Evolutionary conservation across 2,888 invertebrate species (phyloP).

Genomic region (Argyresthia goedartella): DNA sequence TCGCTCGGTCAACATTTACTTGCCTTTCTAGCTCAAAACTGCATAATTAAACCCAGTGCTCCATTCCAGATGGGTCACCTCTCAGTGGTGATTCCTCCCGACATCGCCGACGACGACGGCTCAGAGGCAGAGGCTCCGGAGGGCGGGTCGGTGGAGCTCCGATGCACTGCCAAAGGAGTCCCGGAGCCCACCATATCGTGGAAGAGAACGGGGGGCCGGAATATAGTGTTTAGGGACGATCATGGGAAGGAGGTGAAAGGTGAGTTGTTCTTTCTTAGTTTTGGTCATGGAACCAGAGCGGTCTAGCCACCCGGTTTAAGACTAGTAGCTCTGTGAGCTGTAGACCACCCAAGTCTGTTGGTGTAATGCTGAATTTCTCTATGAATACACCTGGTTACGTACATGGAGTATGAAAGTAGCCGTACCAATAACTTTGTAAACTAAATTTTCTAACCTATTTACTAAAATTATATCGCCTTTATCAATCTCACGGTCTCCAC

Average conservation of each 20-base stretch:
- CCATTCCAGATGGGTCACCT: slow-evolving; percentile 82
- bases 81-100: slow-evolving; percentile 89
- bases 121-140: slow-evolving; percentile 82
- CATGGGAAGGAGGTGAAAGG: slow-evolving; percentile 77
- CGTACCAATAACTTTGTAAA: too few relatives aligned
- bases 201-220: slow-evolving; percentile 82
- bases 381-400: too few relatives aligned
- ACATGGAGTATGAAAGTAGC: too few relatives aligned
- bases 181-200: slow-evolving; percentile 84
- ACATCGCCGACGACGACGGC: slow-evolving; percentile 75
- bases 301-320: too few relatives aligned
- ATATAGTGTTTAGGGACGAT: slow-evolving; percentile 81
- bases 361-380: too few relatives aligned
- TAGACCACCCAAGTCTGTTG: too few relatives aligned
- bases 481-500: too few relatives aligned
- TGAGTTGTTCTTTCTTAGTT: slow-evolving; percentile 26
- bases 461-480: too few relatives aligned
- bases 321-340: too few relatives aligned
- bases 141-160: slow-evolving; percentile 81
- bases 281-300: neutral
- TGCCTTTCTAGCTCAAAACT: neutral
- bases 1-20: too few relatives aligned
- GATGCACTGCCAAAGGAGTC: slow-evolving; percentile 84
- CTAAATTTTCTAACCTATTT: too few relatives aligned
- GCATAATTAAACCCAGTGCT: neutral